Conservation (phyloP, 1,140 invertebrate species). For the Euura lappo region DNA sequence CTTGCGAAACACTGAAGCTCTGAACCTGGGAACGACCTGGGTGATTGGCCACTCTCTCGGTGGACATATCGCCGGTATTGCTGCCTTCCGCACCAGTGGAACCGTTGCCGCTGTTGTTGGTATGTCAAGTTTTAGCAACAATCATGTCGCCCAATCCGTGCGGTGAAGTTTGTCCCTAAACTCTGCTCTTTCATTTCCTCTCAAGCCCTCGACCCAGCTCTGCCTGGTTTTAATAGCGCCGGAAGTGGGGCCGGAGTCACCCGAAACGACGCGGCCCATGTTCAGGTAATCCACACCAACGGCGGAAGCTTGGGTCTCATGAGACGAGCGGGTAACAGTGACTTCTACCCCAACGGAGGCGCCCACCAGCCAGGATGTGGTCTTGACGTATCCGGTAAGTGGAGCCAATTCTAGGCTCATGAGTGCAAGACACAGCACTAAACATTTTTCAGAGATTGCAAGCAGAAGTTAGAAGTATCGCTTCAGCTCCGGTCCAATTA, state of each 20-base stretch:
- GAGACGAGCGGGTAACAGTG: slow-evolving; percentile 52
- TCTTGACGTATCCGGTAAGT: background rate
- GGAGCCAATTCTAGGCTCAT: background rate
- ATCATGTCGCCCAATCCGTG: background rate
- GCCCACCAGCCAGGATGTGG: slow-evolving; percentile 62
- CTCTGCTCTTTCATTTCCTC: slow-evolving; percentile 19
- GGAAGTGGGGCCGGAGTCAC: slow-evolving; percentile 53
- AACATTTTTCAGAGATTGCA: background rate
- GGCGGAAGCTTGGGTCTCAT: slow-evolving; percentile 53
- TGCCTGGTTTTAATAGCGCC: slow-evolving; percentile 56
- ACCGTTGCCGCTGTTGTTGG: slow-evolving; percentile 45
- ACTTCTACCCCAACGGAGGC: slow-evolving; percentile 65
- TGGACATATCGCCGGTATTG: slow-evolving; percentile 59
- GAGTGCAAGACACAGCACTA: background rate
- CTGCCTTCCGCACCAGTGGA: slow-evolving; percentile 35
- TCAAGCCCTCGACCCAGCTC: slow-evolving; percentile 65
- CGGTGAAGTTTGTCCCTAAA: too few species aligned
- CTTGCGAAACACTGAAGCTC: slow-evolving; percentile 40
- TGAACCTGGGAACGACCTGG: slow-evolving; percentile 45
- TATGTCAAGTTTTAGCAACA: too few species aligned
- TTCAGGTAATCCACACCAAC: slow-evolving; percentile 69
- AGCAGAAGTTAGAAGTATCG: background rate
- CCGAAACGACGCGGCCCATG: slow-evolving; percentile 54
- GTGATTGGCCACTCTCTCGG: slow-evolving; percentile 62
- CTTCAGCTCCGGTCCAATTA: background rate